Evolutionary conservation across 92 coral and sea anemone species (phyloP).

Genomic region (Palythoa grandiflora): DNA sequence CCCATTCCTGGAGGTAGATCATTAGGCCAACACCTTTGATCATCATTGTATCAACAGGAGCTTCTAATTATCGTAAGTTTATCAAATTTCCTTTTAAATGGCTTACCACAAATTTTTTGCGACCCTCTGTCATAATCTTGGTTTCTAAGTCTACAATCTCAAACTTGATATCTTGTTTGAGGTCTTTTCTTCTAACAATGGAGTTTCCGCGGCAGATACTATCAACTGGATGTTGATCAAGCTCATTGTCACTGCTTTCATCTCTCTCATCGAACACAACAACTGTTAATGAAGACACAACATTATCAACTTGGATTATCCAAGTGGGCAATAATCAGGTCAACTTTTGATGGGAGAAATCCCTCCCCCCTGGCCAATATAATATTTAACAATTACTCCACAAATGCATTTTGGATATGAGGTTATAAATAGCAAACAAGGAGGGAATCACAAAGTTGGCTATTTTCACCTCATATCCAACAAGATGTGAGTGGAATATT

Average conservation of each 20-base stretch:
- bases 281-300: slow-evolving; percentile 38
- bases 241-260: slow-evolving; percentile 77
- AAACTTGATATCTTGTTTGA: slow-evolving; percentile 67
- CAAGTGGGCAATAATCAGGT: background rate
- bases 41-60: background rate
- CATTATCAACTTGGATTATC: background rate
- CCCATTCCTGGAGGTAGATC: too few relatives aligned
- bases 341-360: too few relatives aligned
- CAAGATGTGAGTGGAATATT: too few relatives aligned
- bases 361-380: too few relatives aligned
- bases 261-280: slow-evolving; percentile 73
- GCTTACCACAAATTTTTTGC: slow-evolving; percentile 81
- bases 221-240: slow-evolving; percentile 61
- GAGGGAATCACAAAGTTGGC: too few relatives aligned
- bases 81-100: too few relatives aligned
- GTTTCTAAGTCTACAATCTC: slow-evolving; percentile 70
- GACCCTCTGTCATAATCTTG: slow-evolving; percentile 62
- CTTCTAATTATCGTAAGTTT: background rate
- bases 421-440: too few relatives aligned
- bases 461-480: too few relatives aligned
- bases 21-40: too few relatives aligned
- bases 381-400: too few relatives aligned
- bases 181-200: slow-evolving; percentile 47
- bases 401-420: too few relatives aligned
- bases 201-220: slow-evolving; percentile 83